Conservation (phyloP, 64 coral and sea anemone genomes). For the Montipora capricornis region DNA sequence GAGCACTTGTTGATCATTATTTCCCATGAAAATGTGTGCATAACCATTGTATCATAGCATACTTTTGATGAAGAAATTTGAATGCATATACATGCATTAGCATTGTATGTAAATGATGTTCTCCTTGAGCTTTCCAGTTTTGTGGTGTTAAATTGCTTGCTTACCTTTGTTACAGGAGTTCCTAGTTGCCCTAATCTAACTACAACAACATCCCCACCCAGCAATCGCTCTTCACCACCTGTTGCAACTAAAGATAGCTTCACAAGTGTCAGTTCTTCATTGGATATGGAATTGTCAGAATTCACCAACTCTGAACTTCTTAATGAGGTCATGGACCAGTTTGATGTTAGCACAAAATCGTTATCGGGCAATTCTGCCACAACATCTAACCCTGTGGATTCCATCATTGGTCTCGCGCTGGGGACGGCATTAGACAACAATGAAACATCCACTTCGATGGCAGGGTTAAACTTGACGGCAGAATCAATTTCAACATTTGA, state of each 20-base stretch:
- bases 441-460: background rate
- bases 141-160: too few species aligned
- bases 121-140: too few species aligned
- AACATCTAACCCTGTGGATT: conserved; percentile 47
- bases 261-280: background rate
- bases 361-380: background rate
- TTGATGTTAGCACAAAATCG: conserved; percentile 22
- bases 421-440: conserved; percentile 17
- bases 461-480: background rate
- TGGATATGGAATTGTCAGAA: conserved; percentile 9
- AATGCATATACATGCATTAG: too few species aligned
- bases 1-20: too few species aligned
- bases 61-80: too few species aligned
- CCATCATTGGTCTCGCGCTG: conserved; percentile 40
- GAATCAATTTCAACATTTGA: background rate
- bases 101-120: too few species aligned
- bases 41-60: too few species aligned
- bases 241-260: background rate
- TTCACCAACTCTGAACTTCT: conserved; percentile 33
- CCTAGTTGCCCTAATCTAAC: background rate
- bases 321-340: conserved; percentile 31
- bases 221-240: background rate
- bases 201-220: background rate
- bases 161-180: background rate
- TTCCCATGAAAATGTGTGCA: too few species aligned